Percentiles rank a stretch among this genome's conserved stretches.
Evolutionary conservation across 2,113 vertebrate species (phyloP).

Genomic region (Actenoides lindsayi): DNA sequence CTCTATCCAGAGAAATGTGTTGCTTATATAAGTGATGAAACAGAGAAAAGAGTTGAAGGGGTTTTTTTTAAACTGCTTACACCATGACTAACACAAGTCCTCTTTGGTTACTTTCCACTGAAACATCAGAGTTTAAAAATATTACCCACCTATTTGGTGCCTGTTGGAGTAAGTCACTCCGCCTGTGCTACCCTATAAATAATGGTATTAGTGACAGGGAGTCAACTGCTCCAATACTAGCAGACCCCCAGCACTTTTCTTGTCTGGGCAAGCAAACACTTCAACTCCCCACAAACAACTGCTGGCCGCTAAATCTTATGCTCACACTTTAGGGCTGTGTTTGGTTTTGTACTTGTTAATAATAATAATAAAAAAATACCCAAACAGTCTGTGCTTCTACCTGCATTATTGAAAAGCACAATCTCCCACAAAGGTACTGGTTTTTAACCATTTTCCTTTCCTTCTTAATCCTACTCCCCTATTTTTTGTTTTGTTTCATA

Average conservation of each 20-base stretch:
- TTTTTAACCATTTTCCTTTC: background rate
- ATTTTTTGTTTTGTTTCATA: background rate
- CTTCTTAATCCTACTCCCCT: background rate
- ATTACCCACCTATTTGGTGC: conserved; percentile 22
- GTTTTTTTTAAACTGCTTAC: background rate
- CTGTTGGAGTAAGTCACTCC: conserved; percentile 19
- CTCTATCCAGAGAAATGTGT: conserved; percentile 24
- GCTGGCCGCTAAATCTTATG: background rate
- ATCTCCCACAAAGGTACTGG: fast-evolving
- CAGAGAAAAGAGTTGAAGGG: conserved; percentile 5
- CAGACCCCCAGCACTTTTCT: background rate
- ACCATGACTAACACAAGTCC: background rate
- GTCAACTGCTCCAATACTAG: background rate
- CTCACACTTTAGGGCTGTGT: background rate
- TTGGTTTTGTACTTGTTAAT: background rate
- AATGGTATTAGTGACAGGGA: conserved; percentile 24
- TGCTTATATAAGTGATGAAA: conserved; percentile 11
- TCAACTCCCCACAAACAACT: background rate
- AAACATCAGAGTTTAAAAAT: conserved; percentile 57
- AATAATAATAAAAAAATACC: no score
- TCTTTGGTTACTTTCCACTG: conserved; percentile 58
- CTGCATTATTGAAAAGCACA: background rate
- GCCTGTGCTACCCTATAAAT: conserved; percentile 44
- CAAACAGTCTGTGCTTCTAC: background rate
- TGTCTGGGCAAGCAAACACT: conserved; percentile 40